Evolutionary conservation across 64 coral and sea anemone genomes (phyloP), one percentile per base, ranked within the genome.

Genomic region (Pocillopora verrucosa): DNA sequence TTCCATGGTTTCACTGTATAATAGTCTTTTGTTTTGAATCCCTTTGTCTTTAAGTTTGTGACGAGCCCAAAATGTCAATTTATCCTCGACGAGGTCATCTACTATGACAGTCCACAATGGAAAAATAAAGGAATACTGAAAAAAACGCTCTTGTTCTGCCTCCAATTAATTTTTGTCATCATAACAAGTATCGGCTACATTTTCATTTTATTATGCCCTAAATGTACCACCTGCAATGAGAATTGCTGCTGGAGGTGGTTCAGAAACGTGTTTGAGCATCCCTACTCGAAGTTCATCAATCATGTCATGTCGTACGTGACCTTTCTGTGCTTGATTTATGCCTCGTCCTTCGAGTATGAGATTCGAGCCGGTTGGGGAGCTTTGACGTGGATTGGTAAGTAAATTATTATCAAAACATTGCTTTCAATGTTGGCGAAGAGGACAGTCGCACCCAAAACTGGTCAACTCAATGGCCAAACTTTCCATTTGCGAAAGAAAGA

Each of bases 281-380:
- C 86, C 10, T 87, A 74, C 36, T 57, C 59, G 41, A 87, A 87
- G 86, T 87, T 87, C 68, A 57, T 87, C 67, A 87, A 74, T 24
- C 86, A 87, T 5, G 60, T 56, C 14, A 74, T 64, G 25, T 74
- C 57, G 56, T 87, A 74, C 45, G 5, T 87, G 45, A 4, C 60
- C 13, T 87, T 87, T 60, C 65, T 87, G 15, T 70, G 34, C 7
- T 34, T 87, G 0, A 12, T 87, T 9, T 45, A 24, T 26, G 68
- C 86, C 17, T 87, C 69, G 15, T 22, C 86, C 17, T 74, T 87
- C 38, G 26, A 58, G 59, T 38, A 87, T 57, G 61, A 87, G 11
- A 58, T 74, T 72, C 16, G 36, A 74, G 22, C 72, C 12, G 60
- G 41, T 73, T 20, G 14, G 16, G 22, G 59, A 57, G 86, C 70